Evolutionary conservation across 2,113 vertebrate genomes (phyloP).

Genomic region (Salvator merianae): DNA sequence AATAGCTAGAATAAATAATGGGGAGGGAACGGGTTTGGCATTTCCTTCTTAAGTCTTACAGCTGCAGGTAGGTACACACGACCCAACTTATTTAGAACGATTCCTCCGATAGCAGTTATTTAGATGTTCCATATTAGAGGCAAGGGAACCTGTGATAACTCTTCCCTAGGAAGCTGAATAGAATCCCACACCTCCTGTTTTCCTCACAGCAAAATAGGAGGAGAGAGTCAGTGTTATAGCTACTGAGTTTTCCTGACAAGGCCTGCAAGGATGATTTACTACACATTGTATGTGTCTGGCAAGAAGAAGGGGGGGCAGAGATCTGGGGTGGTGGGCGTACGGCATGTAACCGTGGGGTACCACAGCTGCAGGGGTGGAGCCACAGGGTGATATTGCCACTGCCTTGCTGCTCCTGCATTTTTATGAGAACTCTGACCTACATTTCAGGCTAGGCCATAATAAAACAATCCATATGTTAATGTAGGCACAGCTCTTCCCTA

Average conservation of each 20-base stretch:
- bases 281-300: slow-evolving; percentile 25
- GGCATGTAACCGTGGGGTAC: slow-evolving; percentile 1
- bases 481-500: not conserved
- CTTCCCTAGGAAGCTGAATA: not conserved
- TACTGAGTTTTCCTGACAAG: slow-evolving; percentile 32
- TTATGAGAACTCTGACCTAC: slow-evolving; percentile 69
- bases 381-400: not conserved
- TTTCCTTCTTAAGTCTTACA: not conserved
- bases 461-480: slow-evolving; percentile 56
- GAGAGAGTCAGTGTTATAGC: slow-evolving; percentile 10
- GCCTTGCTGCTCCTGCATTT: slow-evolving; percentile 53
- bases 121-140: not conserved
- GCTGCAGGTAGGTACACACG: no score
- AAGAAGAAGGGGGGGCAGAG: slow-evolving; percentile 12
- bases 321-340: slow-evolving; percentile 1
- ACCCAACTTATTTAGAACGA: not conserved
- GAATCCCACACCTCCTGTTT: not conserved
- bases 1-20: not conserved
- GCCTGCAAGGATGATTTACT: slow-evolving; percentile 25
- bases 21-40: not conserved
- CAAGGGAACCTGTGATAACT: not conserved
- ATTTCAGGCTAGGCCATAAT: slow-evolving; percentile 63
- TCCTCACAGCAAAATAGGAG: not conserved
- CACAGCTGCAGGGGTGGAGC: slow-evolving; percentile 42
- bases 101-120: not conserved